phyloP scores from a whole-genome alignment of 1,140 invertebrate genomes.

The Ladona fulva region DNA sequence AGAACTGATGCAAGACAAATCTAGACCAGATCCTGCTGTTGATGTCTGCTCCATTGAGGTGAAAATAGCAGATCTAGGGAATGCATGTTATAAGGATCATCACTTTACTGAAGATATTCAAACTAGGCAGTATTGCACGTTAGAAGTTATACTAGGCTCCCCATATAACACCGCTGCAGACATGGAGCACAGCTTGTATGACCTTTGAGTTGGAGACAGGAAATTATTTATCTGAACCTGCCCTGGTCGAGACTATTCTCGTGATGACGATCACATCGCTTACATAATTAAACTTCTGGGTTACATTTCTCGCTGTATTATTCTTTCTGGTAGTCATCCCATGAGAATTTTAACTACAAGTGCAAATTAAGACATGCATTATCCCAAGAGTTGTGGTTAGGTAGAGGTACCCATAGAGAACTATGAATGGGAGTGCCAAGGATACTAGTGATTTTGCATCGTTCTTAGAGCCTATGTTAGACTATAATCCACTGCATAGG shows the following conservation, averaged over 20 bases:
- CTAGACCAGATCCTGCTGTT: constrained; percentile 60
- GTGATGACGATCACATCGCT: constrained; percentile 97
- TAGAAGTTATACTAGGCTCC: constrained; percentile 91
- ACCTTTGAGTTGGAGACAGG: constrained; percentile 98
- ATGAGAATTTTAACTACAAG: constrained; percentile 88
- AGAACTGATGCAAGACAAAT: constrained; percentile 12
- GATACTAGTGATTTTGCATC: constrained; percentile 83
- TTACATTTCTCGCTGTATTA: constrained; percentile 84
- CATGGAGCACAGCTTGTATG: constrained; percentile 99
- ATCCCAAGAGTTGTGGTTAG: constrained; percentile 87
- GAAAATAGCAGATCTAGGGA: constrained; percentile 96
- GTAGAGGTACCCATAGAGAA: constrained; percentile 90
- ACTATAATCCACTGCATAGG: constrained; percentile 80
- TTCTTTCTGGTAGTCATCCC: constrained; percentile 83
- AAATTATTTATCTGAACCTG: constrained; percentile 98
- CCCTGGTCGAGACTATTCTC: constrained; percentile 71
- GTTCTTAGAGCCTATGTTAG: constrained; percentile 91
- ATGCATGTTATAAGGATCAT: constrained; percentile 93
- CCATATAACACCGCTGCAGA: constrained; percentile 92
- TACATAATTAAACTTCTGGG: constrained; percentile 97
- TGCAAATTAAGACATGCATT: constrained; percentile 84
- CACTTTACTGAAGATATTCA: constrained; percentile 96
- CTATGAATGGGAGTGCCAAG: constrained; percentile 79
- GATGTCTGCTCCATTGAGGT: constrained; percentile 79
- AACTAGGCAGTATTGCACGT: constrained; percentile 92